Percentiles rank a stretch among this genome's conserved stretches.
phyloP scores from a whole-genome alignment of 2,113 vertebrate genomes.

The Pleuronectes platessa region DNA sequence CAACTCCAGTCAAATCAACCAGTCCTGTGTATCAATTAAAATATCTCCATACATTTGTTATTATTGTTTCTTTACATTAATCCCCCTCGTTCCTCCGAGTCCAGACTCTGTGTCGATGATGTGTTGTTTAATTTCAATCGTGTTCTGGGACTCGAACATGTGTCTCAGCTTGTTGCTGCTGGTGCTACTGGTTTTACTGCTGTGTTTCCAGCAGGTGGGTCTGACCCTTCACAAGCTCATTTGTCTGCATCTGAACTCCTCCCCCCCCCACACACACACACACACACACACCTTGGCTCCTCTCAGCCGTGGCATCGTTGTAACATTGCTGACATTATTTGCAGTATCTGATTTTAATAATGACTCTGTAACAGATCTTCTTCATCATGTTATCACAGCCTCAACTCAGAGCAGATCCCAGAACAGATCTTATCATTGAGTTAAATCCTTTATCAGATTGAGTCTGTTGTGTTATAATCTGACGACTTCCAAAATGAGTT shows the following conservation, averaged over 20 bases:
- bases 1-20: no score
- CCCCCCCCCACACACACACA: neutral
- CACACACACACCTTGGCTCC: neutral
- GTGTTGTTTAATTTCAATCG: no score
- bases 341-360: neutral
- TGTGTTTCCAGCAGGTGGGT: constrained; percentile 12
- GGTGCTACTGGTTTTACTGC: neutral
- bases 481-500: neutral
- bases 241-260: constrained; percentile 56
- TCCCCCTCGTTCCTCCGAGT: no score
- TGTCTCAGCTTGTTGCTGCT: no score
- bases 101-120: no score
- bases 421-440: neutral
- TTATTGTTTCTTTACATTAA: no score
- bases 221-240: constrained; percentile 5
- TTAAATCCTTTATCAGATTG: constrained; percentile 3
- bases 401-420: no score
- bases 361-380: neutral
- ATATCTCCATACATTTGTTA: no score
- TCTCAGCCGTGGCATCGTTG: neutral
- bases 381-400: neutral
- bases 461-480: neutral
- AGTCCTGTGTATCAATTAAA: no score
- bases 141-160: no score
- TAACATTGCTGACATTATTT: neutral